Evolutionary conservation across 2,888 invertebrate genomes (phyloP).

Genomic region (Diadegma fenestrale): DNA sequence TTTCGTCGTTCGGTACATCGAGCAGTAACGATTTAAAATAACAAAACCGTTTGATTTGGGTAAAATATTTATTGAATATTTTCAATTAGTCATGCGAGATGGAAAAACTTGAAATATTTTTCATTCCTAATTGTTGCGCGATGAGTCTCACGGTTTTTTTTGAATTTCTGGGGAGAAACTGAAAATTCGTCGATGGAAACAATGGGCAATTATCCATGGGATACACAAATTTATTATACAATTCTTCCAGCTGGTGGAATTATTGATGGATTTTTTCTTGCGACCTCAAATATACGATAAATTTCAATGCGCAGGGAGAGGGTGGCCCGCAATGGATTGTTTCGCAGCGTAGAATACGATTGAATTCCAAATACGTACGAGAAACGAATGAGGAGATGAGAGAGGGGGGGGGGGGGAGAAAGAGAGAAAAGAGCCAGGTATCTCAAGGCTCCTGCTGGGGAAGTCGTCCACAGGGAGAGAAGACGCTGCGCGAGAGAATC

Average conservation of each 20-base stretch:
- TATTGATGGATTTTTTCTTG: conserved; percentile 33
- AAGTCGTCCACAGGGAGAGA: conserved; percentile 41
- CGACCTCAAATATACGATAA: conserved; percentile 13
- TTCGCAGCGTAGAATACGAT: conserved; percentile 57
- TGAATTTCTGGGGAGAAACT: not conserved
- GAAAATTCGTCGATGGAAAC: conserved; percentile 18
- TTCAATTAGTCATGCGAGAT: too few relatives aligned
- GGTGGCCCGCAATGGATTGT: conserved; percentile 26
- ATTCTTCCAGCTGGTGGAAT: conserved; percentile 30
- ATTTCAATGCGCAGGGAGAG: conserved; percentile 26
- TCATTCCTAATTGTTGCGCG: not conserved
- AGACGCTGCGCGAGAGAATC: conserved; percentile 40
- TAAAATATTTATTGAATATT: too few relatives aligned
- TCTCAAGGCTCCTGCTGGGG: conserved; percentile 53
- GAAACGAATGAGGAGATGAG: conserved; percentile 14
- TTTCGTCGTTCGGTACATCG: too few relatives aligned
- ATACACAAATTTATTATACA: conserved; percentile 60
- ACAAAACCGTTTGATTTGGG: too few relatives aligned
- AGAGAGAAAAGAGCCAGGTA: conserved; percentile 49
- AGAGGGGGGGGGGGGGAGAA: not conserved
- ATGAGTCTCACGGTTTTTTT: not conserved
- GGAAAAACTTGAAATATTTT: not conserved
- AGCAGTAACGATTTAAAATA: too few relatives aligned
- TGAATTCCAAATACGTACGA: conserved; percentile 63
- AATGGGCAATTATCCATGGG: conserved; percentile 49